These are phyloP conservation scores for Enteromius unitaeniatus DNA, from an alignment of 2,797 vertebrate genomes.

Conservation along the genomic window DNA sequence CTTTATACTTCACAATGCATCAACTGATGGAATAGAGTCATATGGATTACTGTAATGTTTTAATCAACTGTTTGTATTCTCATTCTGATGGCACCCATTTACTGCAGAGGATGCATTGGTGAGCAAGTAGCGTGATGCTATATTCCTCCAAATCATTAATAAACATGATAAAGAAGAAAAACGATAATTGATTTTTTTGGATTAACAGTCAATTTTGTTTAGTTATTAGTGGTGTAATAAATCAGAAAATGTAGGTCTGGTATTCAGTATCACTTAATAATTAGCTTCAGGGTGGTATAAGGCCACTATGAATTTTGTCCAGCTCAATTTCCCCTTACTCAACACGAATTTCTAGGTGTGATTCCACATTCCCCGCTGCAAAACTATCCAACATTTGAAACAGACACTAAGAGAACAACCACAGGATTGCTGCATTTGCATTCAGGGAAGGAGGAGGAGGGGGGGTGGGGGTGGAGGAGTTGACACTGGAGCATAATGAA, in stretches of 20 bases:
- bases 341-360: not conserved
- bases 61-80: not conserved
- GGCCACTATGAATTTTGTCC: not conserved
- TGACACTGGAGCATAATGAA: constrained; percentile 58
- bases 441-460: constrained; percentile 4
- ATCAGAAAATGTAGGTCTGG: not conserved
- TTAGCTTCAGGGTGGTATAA: not conserved
- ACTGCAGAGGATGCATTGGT: not conserved
- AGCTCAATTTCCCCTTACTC: not conserved
- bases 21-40: not conserved
- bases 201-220: not conserved
- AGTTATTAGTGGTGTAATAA: not conserved
- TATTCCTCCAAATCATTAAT: not conserved
- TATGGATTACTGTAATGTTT: not conserved
- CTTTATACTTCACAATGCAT: not conserved
- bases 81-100: not conserved
- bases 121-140: not conserved
- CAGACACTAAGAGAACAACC: constrained; percentile 19
- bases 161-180: not conserved
- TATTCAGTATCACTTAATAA: not conserved
- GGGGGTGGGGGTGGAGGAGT: constrained; percentile 3
- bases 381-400: not conserved
- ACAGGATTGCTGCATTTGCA: constrained; percentile 49
- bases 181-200: not conserved
- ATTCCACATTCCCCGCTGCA: not conserved